These are phyloP conservation scores for Drosophila tani DNA, from an alignment of 1,140 invertebrate genomes.

Conservation along the genomic window DNA sequence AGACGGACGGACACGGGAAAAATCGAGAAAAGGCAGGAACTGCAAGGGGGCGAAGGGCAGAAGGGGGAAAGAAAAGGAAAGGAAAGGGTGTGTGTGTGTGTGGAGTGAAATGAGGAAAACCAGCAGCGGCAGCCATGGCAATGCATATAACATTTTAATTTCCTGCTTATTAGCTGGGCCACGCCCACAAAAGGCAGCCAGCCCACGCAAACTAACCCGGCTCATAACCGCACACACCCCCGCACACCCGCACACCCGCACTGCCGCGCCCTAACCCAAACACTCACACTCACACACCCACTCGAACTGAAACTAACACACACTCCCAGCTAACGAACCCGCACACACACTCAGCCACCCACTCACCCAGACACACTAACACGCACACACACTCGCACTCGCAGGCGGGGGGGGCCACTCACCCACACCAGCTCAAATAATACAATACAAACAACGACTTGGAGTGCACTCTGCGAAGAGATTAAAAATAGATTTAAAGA, in stretches of 20 bases:
- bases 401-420: conserved; percentile 12
- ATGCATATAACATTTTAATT: conserved; percentile 84
- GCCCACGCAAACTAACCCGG: conserved; percentile 47
- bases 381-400: background rate
- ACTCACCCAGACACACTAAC: conserved; percentile 2
- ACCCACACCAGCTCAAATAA: conserved; percentile 41
- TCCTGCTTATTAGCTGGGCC: conserved; percentile 77
- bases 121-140: conserved; percentile 61
- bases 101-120: conserved; percentile 37
- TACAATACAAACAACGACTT: conserved; percentile 51
- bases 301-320: conserved; percentile 23
- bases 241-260: background rate
- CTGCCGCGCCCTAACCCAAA: background rate
- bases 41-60: background rate
- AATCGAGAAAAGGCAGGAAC: conserved; percentile 21
- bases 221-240: conserved; percentile 2
- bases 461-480: conserved; percentile 46
- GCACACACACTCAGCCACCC: conserved; percentile 3
- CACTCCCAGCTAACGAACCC: conserved; percentile 23
- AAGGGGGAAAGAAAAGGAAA: background rate
- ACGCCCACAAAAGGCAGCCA: conserved; percentile 38
- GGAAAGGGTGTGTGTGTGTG: conserved; percentile 7
- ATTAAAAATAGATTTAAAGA: conserved; percentile 53
- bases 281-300: conserved; percentile 6
- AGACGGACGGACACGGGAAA: conserved; percentile 35